These are phyloP conservation scores for Zenarchopterus dispar DNA, from an alignment of 2,797 vertebrate species.

Conservation along the genomic window DNA sequence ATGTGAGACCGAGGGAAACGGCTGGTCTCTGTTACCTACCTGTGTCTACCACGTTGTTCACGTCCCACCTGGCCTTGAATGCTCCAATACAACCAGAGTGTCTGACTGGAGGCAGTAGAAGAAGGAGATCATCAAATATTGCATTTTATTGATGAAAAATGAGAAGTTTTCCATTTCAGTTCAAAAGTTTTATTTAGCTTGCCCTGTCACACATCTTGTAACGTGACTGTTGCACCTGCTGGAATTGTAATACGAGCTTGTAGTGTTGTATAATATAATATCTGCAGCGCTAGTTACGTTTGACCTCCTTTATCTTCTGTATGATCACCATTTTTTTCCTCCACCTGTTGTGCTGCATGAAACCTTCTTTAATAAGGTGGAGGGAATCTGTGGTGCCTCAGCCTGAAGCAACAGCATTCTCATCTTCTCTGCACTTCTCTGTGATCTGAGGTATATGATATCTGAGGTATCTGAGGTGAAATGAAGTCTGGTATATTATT, in stretches of 20 bases:
- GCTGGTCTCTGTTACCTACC: slow-evolving; percentile 12
- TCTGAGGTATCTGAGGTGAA: not conserved
- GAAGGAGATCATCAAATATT: not conserved
- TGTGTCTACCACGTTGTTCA: slow-evolving; percentile 40
- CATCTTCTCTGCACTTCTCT: not conserved
- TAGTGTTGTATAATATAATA: too few species aligned
- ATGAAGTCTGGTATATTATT: not conserved
- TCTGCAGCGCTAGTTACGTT: not conserved
- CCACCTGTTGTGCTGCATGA: not conserved
- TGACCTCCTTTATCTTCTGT: not conserved
- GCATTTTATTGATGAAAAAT: not conserved
- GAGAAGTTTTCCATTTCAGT: not conserved
- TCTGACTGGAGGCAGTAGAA: slow-evolving; percentile 15
- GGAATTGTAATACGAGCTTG: too few species aligned
- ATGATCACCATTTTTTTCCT: not conserved
- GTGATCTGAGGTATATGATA: not conserved
- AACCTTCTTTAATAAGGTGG: slow-evolving; percentile 7
- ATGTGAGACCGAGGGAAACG: slow-evolving; percentile 49
- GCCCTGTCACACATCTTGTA: too few species aligned
- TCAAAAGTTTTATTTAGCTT: too few species aligned
- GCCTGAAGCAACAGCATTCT: not conserved
- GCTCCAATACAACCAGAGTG: slow-evolving; percentile 40
- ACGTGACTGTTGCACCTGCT: too few species aligned
- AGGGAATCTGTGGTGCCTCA: not conserved
- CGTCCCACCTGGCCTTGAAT: slow-evolving; percentile 50